Evolutionary conservation across 2,113 vertebrate genomes (phyloP).

Genomic region (Odocoileus hemionus): DNA sequence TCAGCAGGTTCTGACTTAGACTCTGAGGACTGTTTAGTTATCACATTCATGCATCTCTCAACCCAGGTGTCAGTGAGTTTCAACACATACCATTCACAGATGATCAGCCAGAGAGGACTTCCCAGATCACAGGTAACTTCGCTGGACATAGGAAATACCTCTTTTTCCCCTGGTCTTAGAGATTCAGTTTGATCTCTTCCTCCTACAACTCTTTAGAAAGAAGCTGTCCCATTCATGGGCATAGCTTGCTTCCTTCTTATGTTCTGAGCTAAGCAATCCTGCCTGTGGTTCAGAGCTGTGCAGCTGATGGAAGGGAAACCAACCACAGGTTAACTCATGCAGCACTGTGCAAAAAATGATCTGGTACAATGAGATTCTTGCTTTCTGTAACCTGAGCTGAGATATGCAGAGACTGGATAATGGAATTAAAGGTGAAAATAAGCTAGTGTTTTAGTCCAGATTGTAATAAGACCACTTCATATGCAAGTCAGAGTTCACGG

Average conservation of each 20-base stretch:
- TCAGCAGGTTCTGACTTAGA: not conserved
- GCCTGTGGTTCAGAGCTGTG: not conserved
- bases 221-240: not conserved
- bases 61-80: not conserved
- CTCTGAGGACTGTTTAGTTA: not conserved
- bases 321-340: not conserved
- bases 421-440: not conserved
- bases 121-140: not conserved
- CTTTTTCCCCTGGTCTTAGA: not conserved
- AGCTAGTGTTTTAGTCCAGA: not conserved
- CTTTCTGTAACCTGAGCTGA: not conserved
- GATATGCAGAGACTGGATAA: not conserved
- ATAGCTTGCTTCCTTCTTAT: rapidly evolving
- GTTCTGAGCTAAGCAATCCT: not conserved
- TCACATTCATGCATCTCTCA: not conserved
- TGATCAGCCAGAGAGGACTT: not conserved
- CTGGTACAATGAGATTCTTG: not conserved
- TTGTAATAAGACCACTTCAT: not conserved
- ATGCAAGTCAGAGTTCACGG: not conserved
- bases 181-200: not conserved
- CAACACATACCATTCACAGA: not conserved
- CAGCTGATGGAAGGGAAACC: not conserved
- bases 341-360: not conserved
- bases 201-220: not conserved
- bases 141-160: not conserved